These are phyloP conservation scores for Schizopygopsis malacanthus DNA, from an alignment of 2,797 vertebrate genomes.

Conservation along the genomic window DNA sequence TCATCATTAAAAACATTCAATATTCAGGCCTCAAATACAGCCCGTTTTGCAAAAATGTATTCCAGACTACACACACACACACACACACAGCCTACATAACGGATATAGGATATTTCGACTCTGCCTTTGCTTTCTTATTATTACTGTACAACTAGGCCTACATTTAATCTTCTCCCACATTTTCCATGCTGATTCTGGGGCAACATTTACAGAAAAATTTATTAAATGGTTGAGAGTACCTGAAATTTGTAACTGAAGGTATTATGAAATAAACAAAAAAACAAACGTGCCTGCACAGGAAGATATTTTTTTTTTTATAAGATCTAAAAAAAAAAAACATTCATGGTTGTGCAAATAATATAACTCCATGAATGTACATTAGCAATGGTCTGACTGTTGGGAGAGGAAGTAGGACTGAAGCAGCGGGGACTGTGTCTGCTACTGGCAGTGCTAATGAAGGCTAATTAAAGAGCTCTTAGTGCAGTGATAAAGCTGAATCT, in stretches of 20 bases:
- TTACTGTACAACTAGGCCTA: not conserved
- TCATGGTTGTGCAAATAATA: not conserved
- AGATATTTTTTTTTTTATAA: too few species aligned
- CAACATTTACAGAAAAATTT: not conserved
- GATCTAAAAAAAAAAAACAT: not conserved
- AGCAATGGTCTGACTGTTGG: not conserved
- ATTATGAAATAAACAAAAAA: not conserved
- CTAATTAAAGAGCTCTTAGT: slow-evolving; percentile 64
- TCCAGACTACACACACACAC: not conserved
- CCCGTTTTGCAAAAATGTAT: not conserved
- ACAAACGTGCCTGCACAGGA: not conserved
- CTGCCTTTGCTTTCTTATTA: not conserved
- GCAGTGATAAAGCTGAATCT: slow-evolving; percentile 49
- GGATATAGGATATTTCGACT: not conserved
- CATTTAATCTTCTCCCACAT: not conserved
- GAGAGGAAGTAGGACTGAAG: slow-evolving; percentile 37
- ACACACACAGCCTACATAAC: not conserved
- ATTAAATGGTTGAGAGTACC: not conserved
- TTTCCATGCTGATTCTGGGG: not conserved
- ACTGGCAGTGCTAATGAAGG: slow-evolving; percentile 56
- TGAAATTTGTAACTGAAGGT: not conserved
- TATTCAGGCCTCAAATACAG: not conserved
- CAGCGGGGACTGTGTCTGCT: slow-evolving; percentile 53
- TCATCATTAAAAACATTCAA: not conserved
- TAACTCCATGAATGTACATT: slow-evolving; percentile 27